Evolutionary conservation across 2,113 vertebrate genomes (phyloP).

Genomic region (Hippocampus barbouri): DNA sequence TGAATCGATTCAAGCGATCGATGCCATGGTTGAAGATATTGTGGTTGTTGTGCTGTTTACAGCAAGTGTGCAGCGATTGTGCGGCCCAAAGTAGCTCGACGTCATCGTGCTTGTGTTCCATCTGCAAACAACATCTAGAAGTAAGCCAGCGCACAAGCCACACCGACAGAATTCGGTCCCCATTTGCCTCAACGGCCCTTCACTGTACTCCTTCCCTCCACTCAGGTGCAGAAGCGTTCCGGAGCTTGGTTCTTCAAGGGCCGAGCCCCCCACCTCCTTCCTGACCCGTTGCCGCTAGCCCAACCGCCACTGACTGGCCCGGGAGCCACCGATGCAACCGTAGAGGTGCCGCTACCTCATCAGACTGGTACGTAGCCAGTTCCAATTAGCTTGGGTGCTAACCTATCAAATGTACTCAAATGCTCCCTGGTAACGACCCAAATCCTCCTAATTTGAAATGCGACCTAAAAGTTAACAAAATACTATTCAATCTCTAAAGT

Average conservation of each 20-base stretch:
- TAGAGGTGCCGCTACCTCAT: slow-evolving; percentile 41
- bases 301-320: slow-evolving; percentile 48
- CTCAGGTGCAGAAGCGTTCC: slow-evolving; percentile 94
- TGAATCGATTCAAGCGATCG: too few species aligned
- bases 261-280: slow-evolving; percentile 87
- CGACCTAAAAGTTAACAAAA: too few species aligned
- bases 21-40: too few species aligned
- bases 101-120: slow-evolving; percentile 92
- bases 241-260: slow-evolving; percentile 99
- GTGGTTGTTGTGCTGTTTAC: background rate
- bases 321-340: slow-evolving; percentile 41
- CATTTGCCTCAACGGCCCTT: too few species aligned
- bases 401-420: too few species aligned
- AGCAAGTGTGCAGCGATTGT: slow-evolving; percentile 94
- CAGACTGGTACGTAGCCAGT: slow-evolving; percentile 36
- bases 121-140: slow-evolving; percentile 95
- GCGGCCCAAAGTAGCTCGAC: slow-evolving; percentile 82
- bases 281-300: slow-evolving; percentile 84
- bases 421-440: too few species aligned
- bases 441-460: too few species aligned
- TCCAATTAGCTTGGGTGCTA: too few species aligned
- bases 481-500: too few species aligned
- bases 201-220: background rate
- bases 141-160: slow-evolving; percentile 60
- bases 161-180: background rate